phyloP scores from a whole-genome alignment of 1,140 invertebrate genomes.

The Drosophila baimaii region DNA sequence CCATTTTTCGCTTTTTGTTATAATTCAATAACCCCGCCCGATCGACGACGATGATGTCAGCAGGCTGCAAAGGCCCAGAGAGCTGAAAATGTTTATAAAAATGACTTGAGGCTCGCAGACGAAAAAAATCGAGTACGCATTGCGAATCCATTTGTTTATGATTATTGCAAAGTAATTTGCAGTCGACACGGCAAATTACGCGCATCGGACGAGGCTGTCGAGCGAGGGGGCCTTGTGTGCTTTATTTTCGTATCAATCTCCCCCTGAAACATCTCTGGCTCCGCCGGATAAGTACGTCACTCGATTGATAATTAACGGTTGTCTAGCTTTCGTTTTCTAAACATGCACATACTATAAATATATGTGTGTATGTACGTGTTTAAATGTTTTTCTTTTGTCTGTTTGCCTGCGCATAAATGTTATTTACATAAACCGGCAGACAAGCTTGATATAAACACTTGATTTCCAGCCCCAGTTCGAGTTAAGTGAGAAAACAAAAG shows the following conservation, averaged over 20 bases:
- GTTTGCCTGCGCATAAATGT: slow-evolving; percentile 14
- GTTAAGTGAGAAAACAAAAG: slow-evolving; percentile 40
- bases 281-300: slow-evolving; percentile 62
- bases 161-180: slow-evolving; percentile 72
- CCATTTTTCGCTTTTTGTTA: slow-evolving; percentile 31
- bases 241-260: slow-evolving; percentile 35
- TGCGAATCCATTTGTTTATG: slow-evolving; percentile 66
- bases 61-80: slow-evolving; percentile 45
- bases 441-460: slow-evolving; percentile 46
- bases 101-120: slow-evolving; percentile 23
- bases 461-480: slow-evolving; percentile 36
- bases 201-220: background rate
- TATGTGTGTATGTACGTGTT: background rate
- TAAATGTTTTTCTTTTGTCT: slow-evolving; percentile 5
- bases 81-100: slow-evolving; percentile 64
- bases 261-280: background rate
- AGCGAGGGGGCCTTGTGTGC: slow-evolving; percentile 12
- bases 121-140: slow-evolving; percentile 34
- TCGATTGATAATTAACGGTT: slow-evolving; percentile 71
- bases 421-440: slow-evolving; percentile 43
- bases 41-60: slow-evolving; percentile 65
- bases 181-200: slow-evolving; percentile 22
- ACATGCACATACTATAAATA: slow-evolving; percentile 14
- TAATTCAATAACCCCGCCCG: slow-evolving; percentile 67
- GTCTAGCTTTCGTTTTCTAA: slow-evolving; percentile 72